Evolutionary conservation across 2,888 invertebrate genomes (phyloP), one percentile per base, ranked within the genome.

Genomic region (Micropterix aruncella): DNA sequence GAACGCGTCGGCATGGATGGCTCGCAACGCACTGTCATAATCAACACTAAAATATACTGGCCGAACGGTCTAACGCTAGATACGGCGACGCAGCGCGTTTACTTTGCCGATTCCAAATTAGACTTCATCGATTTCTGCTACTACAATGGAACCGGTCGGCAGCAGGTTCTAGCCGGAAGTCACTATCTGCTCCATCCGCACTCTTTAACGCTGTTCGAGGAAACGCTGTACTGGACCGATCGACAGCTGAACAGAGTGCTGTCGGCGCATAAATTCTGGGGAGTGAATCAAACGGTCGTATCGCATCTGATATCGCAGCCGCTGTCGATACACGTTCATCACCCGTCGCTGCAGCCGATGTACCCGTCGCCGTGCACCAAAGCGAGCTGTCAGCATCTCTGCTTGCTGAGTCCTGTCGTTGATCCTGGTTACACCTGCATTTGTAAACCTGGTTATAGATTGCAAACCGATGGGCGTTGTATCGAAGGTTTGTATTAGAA

Each of bases 91-190:
- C 84, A 86, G 57, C 69, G 96, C 41, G 82, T 99, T 0, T 99
- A 99, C 65, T 99, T 97, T 60, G 95, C 95, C 0, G 97, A 99
- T 62, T 93, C 93, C 0, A 93, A 96, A 58, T 65, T 99, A 27
- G 97, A 97, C 60, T 97, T 91, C 57, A 97, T 99, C 47, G 97
- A 97, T 59, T 95, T 93, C 59, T 96, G 95, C 58, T 85, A 92
- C 57, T 99, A 99, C 66, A 91, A 97, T 56, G 99, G 99, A 5
- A 79, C 80, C 0, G 88, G 89, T 0, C 67, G 96, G 16, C 85
- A 88, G 52, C 92, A 94, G 62, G 93, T 92, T 0, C 58, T 92
- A 15, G 83, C 90, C 2, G 83, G 83, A 14, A 89, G 88, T 51
- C 89, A 97, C 62, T 96, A 96, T 58, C 67, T 99, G 0, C 70